Conservation (phyloP, 2,797 vertebrate species). For the Danio choprae region DNA sequence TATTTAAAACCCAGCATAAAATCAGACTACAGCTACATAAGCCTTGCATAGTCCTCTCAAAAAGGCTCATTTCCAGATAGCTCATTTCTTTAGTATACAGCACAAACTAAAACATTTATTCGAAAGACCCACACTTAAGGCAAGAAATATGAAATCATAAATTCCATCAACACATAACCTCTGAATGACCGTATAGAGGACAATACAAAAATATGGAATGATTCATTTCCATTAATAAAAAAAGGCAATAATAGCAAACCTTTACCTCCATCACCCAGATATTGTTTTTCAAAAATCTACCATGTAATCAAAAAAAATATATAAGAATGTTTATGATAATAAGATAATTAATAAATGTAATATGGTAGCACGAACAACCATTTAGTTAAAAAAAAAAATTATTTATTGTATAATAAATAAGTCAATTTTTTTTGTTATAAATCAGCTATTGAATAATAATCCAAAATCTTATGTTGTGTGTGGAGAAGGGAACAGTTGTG, state of each 20-base stretch:
- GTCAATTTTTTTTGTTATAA: neutral
- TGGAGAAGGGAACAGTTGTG: neutral
- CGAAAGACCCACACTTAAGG: slow-evolving; percentile 27
- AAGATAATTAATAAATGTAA: neutral
- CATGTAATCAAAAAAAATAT: slow-evolving; percentile 10
- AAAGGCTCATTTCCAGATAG: slow-evolving; percentile 17
- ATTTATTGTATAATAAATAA: slow-evolving; percentile 16
- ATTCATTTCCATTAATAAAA: slow-evolving; percentile 43
- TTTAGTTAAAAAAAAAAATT: neutral
- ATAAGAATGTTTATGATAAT: neutral
- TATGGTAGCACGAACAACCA: neutral
- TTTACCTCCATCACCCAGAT: slow-evolving; percentile 18
- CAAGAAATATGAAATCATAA: slow-evolving; percentile 30
- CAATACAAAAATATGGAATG: slow-evolving; percentile 43
- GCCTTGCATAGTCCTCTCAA: slow-evolving; percentile 18
- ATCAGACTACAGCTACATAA: slow-evolving; percentile 12
- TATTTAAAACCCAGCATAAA: slow-evolving; percentile 39
- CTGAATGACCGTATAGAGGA: slow-evolving; percentile 26
- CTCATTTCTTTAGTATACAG: slow-evolving; percentile 10
- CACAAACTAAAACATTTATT: slow-evolving; percentile 22
- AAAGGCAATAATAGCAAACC: slow-evolving; percentile 38
- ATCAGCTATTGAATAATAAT: neutral
- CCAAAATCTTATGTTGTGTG: slow-evolving; percentile 13
- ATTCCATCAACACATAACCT: slow-evolving; percentile 33
- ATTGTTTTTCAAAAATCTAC: neutral